A percentile compares a stretch with the other conserved stretches of the same genome.
These are phyloP conservation scores for Priocnemis perturbator DNA, from an alignment of 2,888 invertebrate species.

Conservation along the genomic window DNA sequence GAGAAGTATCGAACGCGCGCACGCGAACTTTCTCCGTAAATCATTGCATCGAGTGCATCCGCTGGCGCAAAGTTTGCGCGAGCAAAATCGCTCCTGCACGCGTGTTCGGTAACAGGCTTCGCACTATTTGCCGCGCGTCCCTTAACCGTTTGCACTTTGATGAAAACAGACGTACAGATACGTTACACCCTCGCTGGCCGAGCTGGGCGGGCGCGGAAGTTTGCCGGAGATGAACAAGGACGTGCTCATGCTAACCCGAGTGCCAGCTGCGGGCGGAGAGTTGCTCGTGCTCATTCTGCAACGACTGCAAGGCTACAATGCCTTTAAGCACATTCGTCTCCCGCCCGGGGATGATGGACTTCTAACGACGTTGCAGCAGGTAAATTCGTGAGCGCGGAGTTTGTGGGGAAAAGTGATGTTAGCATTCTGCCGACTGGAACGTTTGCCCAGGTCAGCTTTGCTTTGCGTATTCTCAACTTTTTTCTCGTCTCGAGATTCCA, in stretches of 20 bases:
- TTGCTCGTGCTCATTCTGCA: constrained; percentile 79
- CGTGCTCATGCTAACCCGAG: constrained; percentile 79
- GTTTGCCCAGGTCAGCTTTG: too few species aligned
- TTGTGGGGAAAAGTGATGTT: background rate
- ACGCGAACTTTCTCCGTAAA: too few species aligned
- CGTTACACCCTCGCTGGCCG: constrained; percentile 77
- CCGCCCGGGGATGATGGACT: constrained; percentile 68
- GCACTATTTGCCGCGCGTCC: too few species aligned
- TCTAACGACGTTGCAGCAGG: constrained; percentile 72
- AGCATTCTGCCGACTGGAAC: background rate
- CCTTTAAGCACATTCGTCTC: constrained; percentile 78
- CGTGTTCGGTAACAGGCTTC: too few species aligned
- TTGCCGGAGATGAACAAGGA: constrained; percentile 76
- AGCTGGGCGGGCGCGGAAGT: constrained; percentile 72
- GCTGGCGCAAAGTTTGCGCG: too few species aligned
- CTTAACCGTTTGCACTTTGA: constrained; percentile 11
- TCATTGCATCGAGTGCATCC: too few species aligned
- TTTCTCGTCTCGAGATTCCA: too few species aligned
- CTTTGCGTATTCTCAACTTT: too few species aligned
- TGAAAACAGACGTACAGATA: constrained; percentile 58
- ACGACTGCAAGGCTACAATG: constrained; percentile 79
- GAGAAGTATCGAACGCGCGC: too few species aligned
- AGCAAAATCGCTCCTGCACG: too few species aligned
- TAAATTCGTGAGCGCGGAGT: constrained; percentile 46
- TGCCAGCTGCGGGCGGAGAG: constrained; percentile 80